phyloP scores from a whole-genome alignment of 2,113 vertebrate genomes.

The Isurus oxyrinchus region DNA sequence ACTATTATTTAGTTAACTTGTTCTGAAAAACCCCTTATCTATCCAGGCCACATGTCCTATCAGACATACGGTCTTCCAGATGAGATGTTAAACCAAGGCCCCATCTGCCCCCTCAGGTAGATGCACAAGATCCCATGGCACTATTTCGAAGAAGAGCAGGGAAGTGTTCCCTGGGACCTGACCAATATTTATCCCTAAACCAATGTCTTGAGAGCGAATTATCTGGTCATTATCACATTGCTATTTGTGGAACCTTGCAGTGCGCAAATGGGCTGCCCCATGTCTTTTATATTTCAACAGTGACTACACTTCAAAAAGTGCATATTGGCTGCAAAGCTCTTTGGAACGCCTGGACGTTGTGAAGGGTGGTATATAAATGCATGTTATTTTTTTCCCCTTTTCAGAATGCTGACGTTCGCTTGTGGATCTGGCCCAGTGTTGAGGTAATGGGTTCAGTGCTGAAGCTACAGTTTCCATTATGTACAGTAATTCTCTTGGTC shows the following conservation, averaged over 20 bases:
- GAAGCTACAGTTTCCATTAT: neutral
- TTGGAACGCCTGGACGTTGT: neutral
- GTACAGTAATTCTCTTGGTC: neutral
- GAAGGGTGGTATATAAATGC: neutral
- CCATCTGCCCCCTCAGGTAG: neutral
- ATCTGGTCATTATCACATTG: neutral
- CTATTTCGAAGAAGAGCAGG: neutral
- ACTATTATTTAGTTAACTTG: conserved; percentile 1
- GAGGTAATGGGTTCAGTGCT: neutral
- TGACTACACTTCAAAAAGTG: neutral
- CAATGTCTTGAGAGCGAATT: neutral
- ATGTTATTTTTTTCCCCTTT: neutral
- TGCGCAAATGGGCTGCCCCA: neutral
- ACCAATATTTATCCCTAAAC: neutral
- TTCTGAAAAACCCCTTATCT: neutral
- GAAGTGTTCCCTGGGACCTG: neutral
- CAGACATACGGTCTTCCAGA: neutral
- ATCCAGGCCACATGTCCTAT: neutral
- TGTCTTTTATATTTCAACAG: neutral
- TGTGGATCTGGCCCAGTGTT: neutral
- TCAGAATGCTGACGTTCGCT: neutral
- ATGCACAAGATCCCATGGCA: neutral
- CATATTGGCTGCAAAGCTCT: neutral
- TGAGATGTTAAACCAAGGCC: neutral
- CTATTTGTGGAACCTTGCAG: neutral